Conservation (phyloP, 2,888 invertebrate genomes). For the Pteria penguin region DNA sequence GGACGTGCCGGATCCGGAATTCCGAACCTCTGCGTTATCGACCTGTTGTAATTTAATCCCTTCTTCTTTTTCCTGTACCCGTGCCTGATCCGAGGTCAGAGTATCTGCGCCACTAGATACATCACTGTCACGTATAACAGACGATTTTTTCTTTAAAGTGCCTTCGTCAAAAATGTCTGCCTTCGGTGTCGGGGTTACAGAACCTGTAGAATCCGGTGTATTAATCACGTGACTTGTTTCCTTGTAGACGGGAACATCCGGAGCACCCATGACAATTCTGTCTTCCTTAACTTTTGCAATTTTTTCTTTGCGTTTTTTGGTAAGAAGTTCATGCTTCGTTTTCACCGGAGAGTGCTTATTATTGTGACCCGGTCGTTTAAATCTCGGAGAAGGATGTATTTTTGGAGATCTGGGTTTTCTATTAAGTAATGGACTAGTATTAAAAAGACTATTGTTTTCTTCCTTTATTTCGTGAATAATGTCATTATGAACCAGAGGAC, state of each 20-base stretch:
- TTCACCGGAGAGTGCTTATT: constrained; percentile 44
- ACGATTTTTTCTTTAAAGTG: background rate
- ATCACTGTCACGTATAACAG: background rate
- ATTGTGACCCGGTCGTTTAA: constrained; percentile 48
- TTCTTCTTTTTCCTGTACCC: background rate
- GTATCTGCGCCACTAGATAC: background rate
- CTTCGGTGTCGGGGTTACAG: constrained; percentile 34
- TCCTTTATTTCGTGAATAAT: constrained; percentile 57
- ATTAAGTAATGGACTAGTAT: constrained; percentile 61
- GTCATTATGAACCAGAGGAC: constrained; percentile 65
- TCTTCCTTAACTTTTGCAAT: constrained; percentile 23
- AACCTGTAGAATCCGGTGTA: constrained; percentile 24
- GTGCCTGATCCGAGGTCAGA: background rate
- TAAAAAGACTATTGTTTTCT: constrained; percentile 62
- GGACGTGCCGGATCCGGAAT: constrained; percentile 61
- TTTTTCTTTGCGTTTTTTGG: constrained; percentile 55
- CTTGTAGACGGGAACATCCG: constrained; percentile 36
- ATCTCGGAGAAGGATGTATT: constrained; percentile 64
- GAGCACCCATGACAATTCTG: constrained; percentile 52
- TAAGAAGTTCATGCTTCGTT: constrained; percentile 65
- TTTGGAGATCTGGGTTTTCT: constrained; percentile 65
- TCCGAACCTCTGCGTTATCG: constrained; percentile 48
- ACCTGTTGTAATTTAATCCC: constrained; percentile 47
- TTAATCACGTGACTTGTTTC: constrained; percentile 15
- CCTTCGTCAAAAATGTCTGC: background rate